Base-by-base conservation (phyloP, 2,797 vertebrate species). In the Etheostoma nigrum region DNA sequence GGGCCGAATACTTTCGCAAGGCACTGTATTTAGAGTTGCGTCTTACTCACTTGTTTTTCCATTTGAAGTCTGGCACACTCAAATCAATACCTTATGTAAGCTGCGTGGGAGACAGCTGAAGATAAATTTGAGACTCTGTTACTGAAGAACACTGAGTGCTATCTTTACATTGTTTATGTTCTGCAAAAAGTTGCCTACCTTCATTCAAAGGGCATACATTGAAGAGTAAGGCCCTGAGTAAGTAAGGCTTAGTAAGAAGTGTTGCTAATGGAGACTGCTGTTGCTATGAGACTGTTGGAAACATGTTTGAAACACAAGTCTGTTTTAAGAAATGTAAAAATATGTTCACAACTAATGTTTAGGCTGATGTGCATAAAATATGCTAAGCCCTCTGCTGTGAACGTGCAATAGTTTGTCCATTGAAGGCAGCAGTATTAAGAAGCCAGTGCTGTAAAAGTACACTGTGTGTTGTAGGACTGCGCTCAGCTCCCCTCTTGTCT, bases 21-120 rank as follows among this genome's bases (percentile, higher is more conserved):
- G n/a, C n/a, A n/a, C n/a, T n/a, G n/a, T n/a, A 57, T 89, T 65
- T 45, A 61, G 61, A 86, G 78, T 85, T 81, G 49, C 5, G 21
- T 82, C 66, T 88, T 84, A 77, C 86, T 86, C 67, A 66, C 69
- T 87, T 73, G 55, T 85, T 85, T 88, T 66, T 83, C 76, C 64
- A 63, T 88, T 87, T 86, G 71, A 87, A 81, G 84, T 89, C 86
- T 91, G 79, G 67, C 83, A 79, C 72, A 79, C 74, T 87, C 65
- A 70, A 78, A 91, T 91, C 89, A 85, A 90, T 92, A 78, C 72
- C 76, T 94, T 94, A 93, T 74, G 70, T 91, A 93, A 94, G 70
- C 79, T 89, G 85, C 86, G 88, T 92, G 90, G 91, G 92, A 88
- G 91, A 88, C 74, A 66, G 68, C 73, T 82, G 81, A 89, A 76